phyloP scores from a whole-genome alignment of 2,113 vertebrate genomes.

The Peromyscus californicus region DNA sequence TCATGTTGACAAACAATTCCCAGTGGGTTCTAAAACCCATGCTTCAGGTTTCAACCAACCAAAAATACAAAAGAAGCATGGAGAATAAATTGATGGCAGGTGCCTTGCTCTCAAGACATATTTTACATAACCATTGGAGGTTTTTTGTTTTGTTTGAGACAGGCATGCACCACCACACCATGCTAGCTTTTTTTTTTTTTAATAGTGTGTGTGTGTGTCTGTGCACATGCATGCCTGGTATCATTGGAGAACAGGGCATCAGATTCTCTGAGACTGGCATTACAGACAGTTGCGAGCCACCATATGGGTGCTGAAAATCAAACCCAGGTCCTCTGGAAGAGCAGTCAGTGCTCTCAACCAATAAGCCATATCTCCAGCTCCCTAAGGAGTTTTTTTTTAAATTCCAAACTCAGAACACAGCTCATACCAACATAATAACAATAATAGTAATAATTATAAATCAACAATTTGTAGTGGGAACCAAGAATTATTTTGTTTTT shows the following conservation, averaged over 20 bases:
- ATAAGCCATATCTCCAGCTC: neutral
- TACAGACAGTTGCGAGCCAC: neutral
- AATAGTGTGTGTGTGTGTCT: neutral
- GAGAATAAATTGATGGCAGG: neutral
- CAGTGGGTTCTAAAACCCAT: neutral
- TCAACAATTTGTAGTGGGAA: neutral
- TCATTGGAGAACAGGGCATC: neutral
- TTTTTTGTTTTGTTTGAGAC: neutral
- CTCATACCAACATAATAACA: neutral
- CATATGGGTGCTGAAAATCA: neutral
- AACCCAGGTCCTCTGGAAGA: neutral
- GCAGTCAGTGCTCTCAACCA: neutral
- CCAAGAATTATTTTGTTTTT: constrained; percentile 18
- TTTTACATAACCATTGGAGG: neutral
- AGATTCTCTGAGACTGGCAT: neutral
- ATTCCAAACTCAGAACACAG: neutral
- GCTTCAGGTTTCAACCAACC: neutral
- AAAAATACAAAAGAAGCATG: neutral
- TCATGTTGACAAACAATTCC: neutral
- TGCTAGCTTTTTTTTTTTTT: neutral
- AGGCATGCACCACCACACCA: no score
- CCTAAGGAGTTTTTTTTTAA: neutral
- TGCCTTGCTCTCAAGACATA: neutral
- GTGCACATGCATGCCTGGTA: neutral
- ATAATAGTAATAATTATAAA: neutral